phyloP scores from a whole-genome alignment of 2,888 invertebrate genomes.

The Nemotelus nigrinus region DNA sequence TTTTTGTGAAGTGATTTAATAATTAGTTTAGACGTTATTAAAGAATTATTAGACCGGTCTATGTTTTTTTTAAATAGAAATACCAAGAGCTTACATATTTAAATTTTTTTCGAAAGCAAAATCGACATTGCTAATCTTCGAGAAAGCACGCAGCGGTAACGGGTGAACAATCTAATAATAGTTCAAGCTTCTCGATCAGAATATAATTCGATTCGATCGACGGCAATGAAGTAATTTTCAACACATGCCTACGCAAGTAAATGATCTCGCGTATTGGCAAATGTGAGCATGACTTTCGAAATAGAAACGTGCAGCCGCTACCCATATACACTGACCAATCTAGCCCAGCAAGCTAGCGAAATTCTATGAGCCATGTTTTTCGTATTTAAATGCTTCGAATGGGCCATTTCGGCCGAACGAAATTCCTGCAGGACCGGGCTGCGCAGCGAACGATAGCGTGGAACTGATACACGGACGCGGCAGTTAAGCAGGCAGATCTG shows the following conservation, averaged over 20 bases:
- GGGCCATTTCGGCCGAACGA: slow-evolving; percentile 10
- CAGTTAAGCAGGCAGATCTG: slow-evolving; percentile 6
- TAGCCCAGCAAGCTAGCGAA: not conserved
- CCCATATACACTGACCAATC: not conserved
- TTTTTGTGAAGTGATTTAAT: too few species aligned
- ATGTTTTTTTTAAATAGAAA: too few species aligned
- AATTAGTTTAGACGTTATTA: too few species aligned
- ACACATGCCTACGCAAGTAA: not conserved
- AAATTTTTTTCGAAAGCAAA: too few species aligned
- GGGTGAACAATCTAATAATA: slow-evolving; percentile 31
- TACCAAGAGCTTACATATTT: too few species aligned
- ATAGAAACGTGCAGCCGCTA: slow-evolving; percentile 8
- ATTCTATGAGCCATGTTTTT: not conserved
- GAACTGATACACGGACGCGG: not conserved
- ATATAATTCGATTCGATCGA: not conserved
- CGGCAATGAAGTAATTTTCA: slow-evolving; percentile 9
- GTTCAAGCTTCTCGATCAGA: slow-evolving; percentile 17
- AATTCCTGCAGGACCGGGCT: slow-evolving; percentile 1
- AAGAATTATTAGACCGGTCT: too few species aligned
- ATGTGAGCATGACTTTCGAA: slow-evolving; percentile 24
- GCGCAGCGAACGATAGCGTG: not conserved
- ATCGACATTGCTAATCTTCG: too few species aligned
- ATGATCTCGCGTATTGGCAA: not conserved
- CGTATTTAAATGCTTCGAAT: not conserved
- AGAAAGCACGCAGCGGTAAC: not conserved